Conservation (phyloP, 1,140 invertebrate genomes). For the Hylaeus volcanicus region DNA sequence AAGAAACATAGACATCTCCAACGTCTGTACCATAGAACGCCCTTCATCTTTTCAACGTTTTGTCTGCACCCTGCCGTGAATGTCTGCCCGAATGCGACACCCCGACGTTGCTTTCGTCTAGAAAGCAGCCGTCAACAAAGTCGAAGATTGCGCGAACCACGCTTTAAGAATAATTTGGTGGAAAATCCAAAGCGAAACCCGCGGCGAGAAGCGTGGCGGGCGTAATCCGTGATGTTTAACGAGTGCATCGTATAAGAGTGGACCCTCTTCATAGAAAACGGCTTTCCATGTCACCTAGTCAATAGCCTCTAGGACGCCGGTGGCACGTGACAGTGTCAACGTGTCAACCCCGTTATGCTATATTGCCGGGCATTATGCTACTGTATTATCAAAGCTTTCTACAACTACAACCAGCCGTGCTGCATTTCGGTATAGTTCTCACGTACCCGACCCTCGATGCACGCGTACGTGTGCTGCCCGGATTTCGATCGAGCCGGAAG, state of each 20-base stretch:
- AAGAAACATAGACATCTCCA: too few relatives aligned
- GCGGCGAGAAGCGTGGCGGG: neutral
- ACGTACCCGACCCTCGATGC: neutral
- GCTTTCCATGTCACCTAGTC: conserved; percentile 56
- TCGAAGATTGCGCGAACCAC: conserved; percentile 8
- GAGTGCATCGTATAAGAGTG: conserved; percentile 45
- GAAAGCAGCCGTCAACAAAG: neutral
- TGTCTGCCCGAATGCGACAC: too few relatives aligned
- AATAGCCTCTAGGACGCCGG: conserved; percentile 63
- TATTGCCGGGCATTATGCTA: conserved; percentile 65
- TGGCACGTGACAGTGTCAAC: conserved; percentile 68
- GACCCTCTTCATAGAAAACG: conserved; percentile 37
- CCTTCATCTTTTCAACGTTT: too few relatives aligned
- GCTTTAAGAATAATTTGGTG: conserved; percentile 39
- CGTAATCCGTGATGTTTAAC: conserved; percentile 50
- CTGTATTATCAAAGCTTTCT: conserved; percentile 63
- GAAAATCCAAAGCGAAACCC: conserved; percentile 17
- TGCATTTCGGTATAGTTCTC: conserved; percentile 43
- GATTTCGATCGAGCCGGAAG: conserved; percentile 58
- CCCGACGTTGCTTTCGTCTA: too few relatives aligned
- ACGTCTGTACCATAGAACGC: too few relatives aligned
- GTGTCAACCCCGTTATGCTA: conserved; percentile 67
- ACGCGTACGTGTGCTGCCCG: conserved; percentile 1
- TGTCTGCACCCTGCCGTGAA: too few relatives aligned
- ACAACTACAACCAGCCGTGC: conserved; percentile 46